Base-by-base conservation (phyloP, 2,888 invertebrate species). In the Mythimna vitellina region DNA sequence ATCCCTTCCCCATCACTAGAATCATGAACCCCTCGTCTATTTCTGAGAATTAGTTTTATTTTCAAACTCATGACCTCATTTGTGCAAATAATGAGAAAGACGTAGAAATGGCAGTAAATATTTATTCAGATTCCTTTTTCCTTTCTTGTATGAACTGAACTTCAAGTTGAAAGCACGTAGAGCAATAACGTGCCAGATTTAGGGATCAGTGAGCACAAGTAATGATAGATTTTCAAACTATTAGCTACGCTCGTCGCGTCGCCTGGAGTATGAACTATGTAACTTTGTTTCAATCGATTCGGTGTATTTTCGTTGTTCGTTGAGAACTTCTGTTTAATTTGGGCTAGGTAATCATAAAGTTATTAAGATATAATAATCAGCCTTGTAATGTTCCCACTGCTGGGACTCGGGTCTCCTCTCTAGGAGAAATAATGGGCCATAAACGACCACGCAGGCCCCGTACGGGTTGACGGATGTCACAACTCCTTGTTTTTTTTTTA, bases 161-260 rank as follows among this genome's bases (percentile, higher is more conserved):
- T 78, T 62, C 9, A 42, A 53, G 35, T 42, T 12, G 9, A 38
- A 56, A 70, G 38, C 78, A 70, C 78, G 71, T 65, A 62, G 29
- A 82, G 53, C 53, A 62, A 67, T 71, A 78, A 62, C 49, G 57
- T 62, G 22, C 38, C 25, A 29, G 61, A 54, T 79, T 67, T 78
- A 67, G 10, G 61, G 79, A 57, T 82, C 78, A 67, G 49, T 71
- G 61, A 65, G 49, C 71, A 70, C 20, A 49, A 53, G 51, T 70
- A 70, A 78, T 81, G 66, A 81, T 66, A 56, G 63, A 81, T 69
- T 65, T 58, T 76, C 51, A 25, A 65, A 70, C 70, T 81, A 38
- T 32, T 64, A 57, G 56, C 6, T 60, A 35, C 38, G 12, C 25
- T 42, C 22, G 14, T 62, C 20, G 51, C 42, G 22, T 53, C 22